Evolutionary conservation across 2,797 vertebrate genomes (phyloP), one percentile per base, ranked within the genome.

Genomic region (Acanthurus leucopareius): DNA sequence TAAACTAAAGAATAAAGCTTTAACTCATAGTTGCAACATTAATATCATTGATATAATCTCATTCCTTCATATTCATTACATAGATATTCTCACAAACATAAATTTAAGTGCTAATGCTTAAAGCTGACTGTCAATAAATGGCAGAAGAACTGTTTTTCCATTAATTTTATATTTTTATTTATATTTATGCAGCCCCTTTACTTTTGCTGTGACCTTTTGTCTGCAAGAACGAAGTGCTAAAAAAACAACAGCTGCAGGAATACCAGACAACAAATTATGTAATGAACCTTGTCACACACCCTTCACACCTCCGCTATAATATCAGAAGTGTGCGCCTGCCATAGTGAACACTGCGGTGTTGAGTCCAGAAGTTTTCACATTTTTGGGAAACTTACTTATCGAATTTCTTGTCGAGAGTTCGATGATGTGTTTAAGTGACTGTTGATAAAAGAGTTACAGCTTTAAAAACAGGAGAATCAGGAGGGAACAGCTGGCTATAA

Each of bases 201-300:
- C 16, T 20, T 10, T 69, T 19, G 1, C 54, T 35, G 19, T 35
- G 45, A 65, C 47, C 54, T 57, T 68, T 44, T 35, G 51, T 66
- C 56, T 69, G 61, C 16, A 35, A 61, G 32, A 61, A 22, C 16
- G 28, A 10, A 44, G 28, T 10, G 56, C 65, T 20, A 16, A 38
- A 72, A 68, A 70, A 73, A 71, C 60, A 75, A 64, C 82, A 75
- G 75, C 67, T 77, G 78, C 61, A 77, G 57, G 71, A 79, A 77
- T 45, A 67, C n/a, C 60, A 60, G 40, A 20, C 19, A 44, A 17
- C 38, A 52, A 67, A 83, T 75, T 47, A 69, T 47, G 15, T 59
- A 69, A 70, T 16, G 5, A 58, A 38, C 72, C n/a, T 47, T 40
- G 28, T 75, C 61, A 54, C 54, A 56, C 16, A 45, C 20, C 53